Conservation (phyloP, 2,797 vertebrate species). For the Eurystomus glaucurus region DNA sequence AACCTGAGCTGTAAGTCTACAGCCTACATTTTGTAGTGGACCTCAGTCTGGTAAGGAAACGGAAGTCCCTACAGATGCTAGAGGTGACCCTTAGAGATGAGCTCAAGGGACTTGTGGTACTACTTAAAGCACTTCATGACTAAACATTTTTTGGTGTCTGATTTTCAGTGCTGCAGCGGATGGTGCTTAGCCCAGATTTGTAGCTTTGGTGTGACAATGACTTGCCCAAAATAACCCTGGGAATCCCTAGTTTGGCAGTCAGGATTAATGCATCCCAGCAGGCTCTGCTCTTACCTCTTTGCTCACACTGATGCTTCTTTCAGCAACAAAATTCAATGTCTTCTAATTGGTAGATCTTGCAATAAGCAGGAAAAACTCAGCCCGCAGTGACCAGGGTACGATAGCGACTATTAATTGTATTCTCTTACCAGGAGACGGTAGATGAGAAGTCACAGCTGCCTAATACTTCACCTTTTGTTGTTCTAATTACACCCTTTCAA, state of each 20-base stretch:
- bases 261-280: neutral
- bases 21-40: neutral
- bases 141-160: neutral
- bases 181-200: slow-evolving; percentile 22
- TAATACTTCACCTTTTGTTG: neutral
- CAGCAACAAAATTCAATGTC: neutral
- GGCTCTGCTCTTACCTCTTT: neutral
- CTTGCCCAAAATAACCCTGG: neutral
- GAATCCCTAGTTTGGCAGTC: slow-evolving; percentile 19
- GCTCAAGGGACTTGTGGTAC: neutral
- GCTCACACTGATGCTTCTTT: neutral
- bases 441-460: slow-evolving; percentile 26
- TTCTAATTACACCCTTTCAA: neutral
- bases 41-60: neutral
- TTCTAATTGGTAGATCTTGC: neutral
- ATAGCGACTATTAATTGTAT: neutral
- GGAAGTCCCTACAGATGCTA: neutral
- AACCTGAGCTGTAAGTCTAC: neutral
- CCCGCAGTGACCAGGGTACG: neutral
- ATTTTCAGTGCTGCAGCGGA: neutral
- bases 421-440: neutral
- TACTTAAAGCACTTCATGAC: neutral
- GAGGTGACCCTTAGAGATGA: neutral
- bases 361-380: neutral
- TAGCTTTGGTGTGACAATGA: slow-evolving; percentile 1